Base-by-base conservation (phyloP, 2,888 invertebrate species). In the Papilio protenor region DNA sequence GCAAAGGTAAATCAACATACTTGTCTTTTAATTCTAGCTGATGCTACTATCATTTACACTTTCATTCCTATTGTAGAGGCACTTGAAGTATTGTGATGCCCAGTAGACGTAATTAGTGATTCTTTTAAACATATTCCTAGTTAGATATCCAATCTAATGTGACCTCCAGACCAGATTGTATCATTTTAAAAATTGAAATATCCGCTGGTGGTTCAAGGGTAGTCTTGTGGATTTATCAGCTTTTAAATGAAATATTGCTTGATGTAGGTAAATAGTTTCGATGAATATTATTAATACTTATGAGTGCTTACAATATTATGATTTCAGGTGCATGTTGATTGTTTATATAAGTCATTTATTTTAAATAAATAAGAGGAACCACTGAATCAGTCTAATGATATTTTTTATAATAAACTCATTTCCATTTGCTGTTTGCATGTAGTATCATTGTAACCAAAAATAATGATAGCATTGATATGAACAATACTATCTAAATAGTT, bases 1-100 rank as follows among this genome's bases (percentile, higher is more conserved):
- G 99, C 99, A 87, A 99, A 99, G 97, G 99, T 99, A 96, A 95
- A 93, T 91, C 84, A 80, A 84, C 74, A 78, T 70, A 70, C 80
- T 75, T 77, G 69, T 55, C 78, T 55, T 78, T 79, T 80, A 79
- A 81, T 81, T 90, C 77, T 80, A 79, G 78, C 88, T 87, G 85
- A 87, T 87, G 94, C 93, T 94, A 93, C 90, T 92, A 90, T 91
- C 91, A 91, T 92, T 84, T 83, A 91, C 83, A 87, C 90, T 88
- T 87, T 86, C 90, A 91, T 93, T 88, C 91, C 90, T 87, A 86
- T 83, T 79, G 80, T 89, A 89, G 87, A 80, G 82, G 85, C 87
- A 90, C 91, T 90, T 81, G 78, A 83, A 83, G 82, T 82, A 45
- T 27, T 69, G 66, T 45, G n/a, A 69, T 69, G 66, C 45, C 66